These are phyloP conservation scores for Pelobates fuscus DNA, from an alignment of 2,113 vertebrate genomes.

Conservation along the genomic window DNA sequence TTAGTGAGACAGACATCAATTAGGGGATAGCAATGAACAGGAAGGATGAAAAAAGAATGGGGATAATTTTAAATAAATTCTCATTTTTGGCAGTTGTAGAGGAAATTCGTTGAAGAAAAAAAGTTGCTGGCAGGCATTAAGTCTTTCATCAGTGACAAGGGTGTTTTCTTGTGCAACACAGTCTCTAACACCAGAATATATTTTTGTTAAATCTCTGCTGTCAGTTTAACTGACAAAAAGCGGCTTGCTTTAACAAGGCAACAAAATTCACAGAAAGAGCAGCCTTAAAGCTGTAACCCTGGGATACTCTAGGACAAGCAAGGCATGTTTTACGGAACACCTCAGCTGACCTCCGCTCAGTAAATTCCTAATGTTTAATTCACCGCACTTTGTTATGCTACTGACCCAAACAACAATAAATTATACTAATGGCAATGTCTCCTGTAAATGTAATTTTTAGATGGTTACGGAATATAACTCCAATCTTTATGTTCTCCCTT, in stretches of 20 bases:
- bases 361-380: not conserved
- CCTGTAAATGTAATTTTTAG: too few relatives aligned
- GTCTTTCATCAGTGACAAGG: conserved; percentile 59
- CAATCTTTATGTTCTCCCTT: not conserved
- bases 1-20: too few relatives aligned
- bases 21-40: not conserved
- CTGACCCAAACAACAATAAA: not conserved
- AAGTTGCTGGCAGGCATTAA: conserved; percentile 61
- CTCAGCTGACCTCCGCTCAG: conserved; percentile 11
- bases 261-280: conserved; percentile 33
- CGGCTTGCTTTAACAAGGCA: conserved; percentile 59
- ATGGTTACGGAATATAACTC: too few relatives aligned
- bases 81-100: conserved; percentile 59
- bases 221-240: conserved; percentile 69
- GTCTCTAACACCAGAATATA: conserved; percentile 55
- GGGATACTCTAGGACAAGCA: not conserved
- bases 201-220: conserved; percentile 56
- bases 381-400: not conserved
- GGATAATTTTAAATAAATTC: conserved; percentile 63
- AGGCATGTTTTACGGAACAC: not conserved
- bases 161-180: conserved; percentile 67
- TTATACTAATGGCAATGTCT: not conserved
- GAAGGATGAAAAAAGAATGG: conserved; percentile 49
- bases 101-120: conserved; percentile 63
- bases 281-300: conserved; percentile 8